Percentiles rank a stretch among this genome's conserved stretches.
Conservation (phyloP, 2,797 vertebrate species). For the Poeciliopsis gracilis region DNA sequence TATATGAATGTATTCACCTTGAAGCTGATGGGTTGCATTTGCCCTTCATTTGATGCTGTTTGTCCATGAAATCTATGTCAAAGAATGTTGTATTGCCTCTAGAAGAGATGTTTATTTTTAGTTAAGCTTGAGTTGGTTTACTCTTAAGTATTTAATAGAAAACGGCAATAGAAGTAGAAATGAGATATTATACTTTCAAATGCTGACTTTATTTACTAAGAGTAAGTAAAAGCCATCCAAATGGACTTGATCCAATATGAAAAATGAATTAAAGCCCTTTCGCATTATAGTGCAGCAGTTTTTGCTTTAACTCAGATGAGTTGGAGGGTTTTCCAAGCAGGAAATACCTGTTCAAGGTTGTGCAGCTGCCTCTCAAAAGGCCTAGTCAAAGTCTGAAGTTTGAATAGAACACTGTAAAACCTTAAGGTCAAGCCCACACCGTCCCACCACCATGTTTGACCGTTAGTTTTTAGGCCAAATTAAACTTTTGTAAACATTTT, state of each 20-base stretch:
- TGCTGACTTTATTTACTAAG: too few relatives aligned
- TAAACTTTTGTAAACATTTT: too few relatives aligned
- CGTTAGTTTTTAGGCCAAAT: too few relatives aligned
- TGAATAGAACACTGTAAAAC: neutral
- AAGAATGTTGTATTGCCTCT: neutral
- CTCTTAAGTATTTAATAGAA: neutral
- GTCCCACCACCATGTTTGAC: too few relatives aligned
- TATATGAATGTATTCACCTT: neutral
- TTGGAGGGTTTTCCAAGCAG: neutral
- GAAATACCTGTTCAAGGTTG: neutral
- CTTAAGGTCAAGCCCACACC: too few relatives aligned
- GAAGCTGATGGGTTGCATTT: neutral
- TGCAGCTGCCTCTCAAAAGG: neutral
- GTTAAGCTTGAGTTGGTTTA: too few relatives aligned
- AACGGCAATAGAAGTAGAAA: neutral
- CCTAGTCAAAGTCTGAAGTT: neutral
- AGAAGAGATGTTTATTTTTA: too few relatives aligned
- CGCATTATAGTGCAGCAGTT: neutral
- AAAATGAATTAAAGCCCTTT: neutral
- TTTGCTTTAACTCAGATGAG: neutral
- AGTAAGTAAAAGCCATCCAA: neutral
- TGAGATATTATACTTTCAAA: too few relatives aligned
- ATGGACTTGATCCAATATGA: neutral
- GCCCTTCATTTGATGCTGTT: constrained; percentile 18
- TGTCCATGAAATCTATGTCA: constrained; percentile 8